phyloP scores from a whole-genome alignment of 2,113 vertebrate genomes.

The Heterochromis multidens region DNA sequence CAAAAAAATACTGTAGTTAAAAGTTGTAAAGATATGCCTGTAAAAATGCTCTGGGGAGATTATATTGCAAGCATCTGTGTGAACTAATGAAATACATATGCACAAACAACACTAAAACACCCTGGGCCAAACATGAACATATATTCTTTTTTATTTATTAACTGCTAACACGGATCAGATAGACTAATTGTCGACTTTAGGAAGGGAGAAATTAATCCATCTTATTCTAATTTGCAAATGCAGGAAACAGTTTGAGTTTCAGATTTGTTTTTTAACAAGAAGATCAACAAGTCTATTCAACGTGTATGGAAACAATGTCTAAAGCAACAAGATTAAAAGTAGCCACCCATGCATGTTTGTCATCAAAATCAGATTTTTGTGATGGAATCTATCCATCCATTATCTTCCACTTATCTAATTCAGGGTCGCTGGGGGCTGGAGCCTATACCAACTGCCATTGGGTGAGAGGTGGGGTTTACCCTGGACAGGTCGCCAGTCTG shows the following conservation, averaged over 20 bases:
- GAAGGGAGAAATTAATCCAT: background rate
- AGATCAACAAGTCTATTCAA: background rate
- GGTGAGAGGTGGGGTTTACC: too few species aligned
- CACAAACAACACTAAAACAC: conserved; percentile 60
- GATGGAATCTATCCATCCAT: too few species aligned
- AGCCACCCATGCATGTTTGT: background rate
- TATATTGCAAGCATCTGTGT: conserved; percentile 73
- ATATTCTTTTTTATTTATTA: conserved; percentile 40
- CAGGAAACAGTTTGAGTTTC: background rate
- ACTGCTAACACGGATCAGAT: conserved; percentile 50
- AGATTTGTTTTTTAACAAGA: background rate
- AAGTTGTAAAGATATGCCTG: conserved; percentile 63
- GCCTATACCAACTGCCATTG: too few species aligned
- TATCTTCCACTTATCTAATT: too few species aligned
- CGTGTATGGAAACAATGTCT: background rate
- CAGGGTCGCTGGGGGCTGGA: too few species aligned
- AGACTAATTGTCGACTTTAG: conserved; percentile 15
- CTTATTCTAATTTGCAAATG: background rate
- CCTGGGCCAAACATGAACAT: conserved; percentile 44
- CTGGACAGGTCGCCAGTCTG: too few species aligned
- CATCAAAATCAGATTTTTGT: background rate
- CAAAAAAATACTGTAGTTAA: conserved; percentile 55
- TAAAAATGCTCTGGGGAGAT: conserved; percentile 64
- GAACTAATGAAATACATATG: conserved; percentile 69
- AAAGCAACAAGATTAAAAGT: background rate